phyloP scores from a whole-genome alignment of 2,113 vertebrate species.

The Potamarius usumacintae region DNA sequence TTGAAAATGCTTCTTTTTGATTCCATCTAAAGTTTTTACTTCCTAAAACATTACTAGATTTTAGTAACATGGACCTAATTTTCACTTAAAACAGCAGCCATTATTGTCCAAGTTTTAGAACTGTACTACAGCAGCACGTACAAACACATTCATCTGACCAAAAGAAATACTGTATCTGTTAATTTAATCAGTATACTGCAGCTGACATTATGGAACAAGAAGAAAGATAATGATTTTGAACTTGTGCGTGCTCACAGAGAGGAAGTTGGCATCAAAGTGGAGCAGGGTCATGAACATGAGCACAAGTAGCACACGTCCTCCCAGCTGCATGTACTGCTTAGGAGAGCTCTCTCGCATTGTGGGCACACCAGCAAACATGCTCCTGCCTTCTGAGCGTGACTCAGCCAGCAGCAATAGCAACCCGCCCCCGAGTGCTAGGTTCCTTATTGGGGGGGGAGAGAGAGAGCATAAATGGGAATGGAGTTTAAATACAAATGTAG shows the following conservation, averaged over 20 bases:
- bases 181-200: neutral
- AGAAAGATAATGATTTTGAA: neutral
- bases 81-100: neutral
- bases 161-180: neutral
- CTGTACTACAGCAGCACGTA: neutral
- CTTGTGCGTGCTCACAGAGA: conserved; percentile 80
- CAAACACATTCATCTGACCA: neutral
- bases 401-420: conserved; percentile 91
- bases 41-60: neutral
- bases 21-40: neutral
- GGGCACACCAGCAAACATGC: conserved; percentile 97
- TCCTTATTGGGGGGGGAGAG: conserved; percentile 72
- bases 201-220: neutral
- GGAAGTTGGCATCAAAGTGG: conserved; percentile 91
- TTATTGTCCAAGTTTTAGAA: neutral
- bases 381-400: conserved; percentile 93
- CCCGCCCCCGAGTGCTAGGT: conserved; percentile 93
- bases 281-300: conserved; percentile 99
- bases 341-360: conserved; percentile 95
- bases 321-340: conserved; percentile 98
- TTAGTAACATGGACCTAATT: neutral
- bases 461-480: neutral
- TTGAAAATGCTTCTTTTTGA: neutral
- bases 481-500: too few species aligned
- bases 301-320: conserved; percentile 89